phyloP scores from a whole-genome alignment of 2,113 vertebrate species.

The Callorhinus ursinus region DNA sequence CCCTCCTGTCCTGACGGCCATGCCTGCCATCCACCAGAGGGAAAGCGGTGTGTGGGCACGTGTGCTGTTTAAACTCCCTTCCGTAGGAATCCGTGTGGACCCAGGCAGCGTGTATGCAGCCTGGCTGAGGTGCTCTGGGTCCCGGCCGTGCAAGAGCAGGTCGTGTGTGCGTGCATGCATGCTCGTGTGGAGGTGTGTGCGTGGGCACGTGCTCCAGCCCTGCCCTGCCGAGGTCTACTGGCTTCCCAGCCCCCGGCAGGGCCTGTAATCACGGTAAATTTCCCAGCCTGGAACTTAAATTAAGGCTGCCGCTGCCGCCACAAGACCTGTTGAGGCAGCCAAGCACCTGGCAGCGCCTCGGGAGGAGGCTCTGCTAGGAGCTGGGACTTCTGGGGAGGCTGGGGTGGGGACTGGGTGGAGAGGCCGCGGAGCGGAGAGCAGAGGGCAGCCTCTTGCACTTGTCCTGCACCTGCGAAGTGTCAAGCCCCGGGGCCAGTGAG shows the following conservation, averaged over 20 bases:
- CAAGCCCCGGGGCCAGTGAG: fast-evolving
- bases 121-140: background rate
- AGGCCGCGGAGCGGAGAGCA: background rate
- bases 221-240: background rate
- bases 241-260: constrained; percentile 64
- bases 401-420: background rate
- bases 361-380: background rate
- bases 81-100: fast-evolving
- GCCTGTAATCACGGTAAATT: constrained; percentile 79
- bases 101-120: fast-evolving
- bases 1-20: background rate
- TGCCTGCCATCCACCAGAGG: background rate
- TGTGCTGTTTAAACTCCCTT: fast-evolving
- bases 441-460: background rate
- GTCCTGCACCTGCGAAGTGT: background rate
- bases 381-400: background rate
- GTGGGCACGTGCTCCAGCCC: constrained; percentile 25
- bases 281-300: constrained; percentile 70
- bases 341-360: background rate
- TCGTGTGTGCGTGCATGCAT: too few species aligned
- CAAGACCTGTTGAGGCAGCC: constrained; percentile 60
- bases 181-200: background rate
- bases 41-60: background rate
- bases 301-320: constrained; percentile 56
- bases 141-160: background rate